A percentile compares a stretch with the other conserved stretches of the same genome.
Conservation (phyloP, 2,888 invertebrate genomes). For the Orthosia cruda region DNA sequence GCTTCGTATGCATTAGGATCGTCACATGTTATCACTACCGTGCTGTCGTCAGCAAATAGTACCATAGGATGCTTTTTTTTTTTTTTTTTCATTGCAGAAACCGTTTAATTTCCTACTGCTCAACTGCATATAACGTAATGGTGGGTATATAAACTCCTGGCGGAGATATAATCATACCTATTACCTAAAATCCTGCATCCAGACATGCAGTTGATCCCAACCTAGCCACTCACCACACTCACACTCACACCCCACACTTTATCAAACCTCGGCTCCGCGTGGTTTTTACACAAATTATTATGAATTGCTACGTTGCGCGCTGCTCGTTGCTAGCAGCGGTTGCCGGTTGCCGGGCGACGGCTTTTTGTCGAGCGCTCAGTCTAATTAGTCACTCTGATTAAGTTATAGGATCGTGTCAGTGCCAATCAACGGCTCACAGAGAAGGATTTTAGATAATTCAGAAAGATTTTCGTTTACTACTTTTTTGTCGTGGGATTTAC, state of each 20-base stretch:
- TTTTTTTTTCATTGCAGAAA: too few species aligned
- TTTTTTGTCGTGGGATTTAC: neutral
- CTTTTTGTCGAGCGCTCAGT: conserved; percentile 47
- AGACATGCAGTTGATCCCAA: neutral
- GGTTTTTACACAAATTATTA: conserved; percentile 64
- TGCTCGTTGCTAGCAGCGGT: conserved; percentile 40
- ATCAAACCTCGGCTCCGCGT: conserved; percentile 48
- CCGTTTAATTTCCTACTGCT: too few species aligned
- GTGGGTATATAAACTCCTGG: too few species aligned
- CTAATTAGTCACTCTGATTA: conserved; percentile 61
- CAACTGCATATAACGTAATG: neutral
- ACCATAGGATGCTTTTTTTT: too few species aligned
- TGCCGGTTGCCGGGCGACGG: conserved; percentile 19
- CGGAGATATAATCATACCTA: neutral
- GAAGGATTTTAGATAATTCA: conserved; percentile 29
- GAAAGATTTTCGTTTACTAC: conserved; percentile 1
- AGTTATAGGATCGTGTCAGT: conserved; percentile 47
- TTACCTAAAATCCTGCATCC: too few species aligned
- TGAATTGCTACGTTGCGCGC: conserved; percentile 46
- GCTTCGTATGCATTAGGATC: too few species aligned
- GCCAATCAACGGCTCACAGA: conserved; percentile 51
- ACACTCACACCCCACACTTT: conserved; percentile 17
- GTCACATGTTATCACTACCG: too few species aligned
- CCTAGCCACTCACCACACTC: neutral
- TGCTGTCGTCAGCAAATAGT: too few species aligned